These are phyloP conservation scores for Megaustenia siamemsis DNA, from an alignment of 2,888 invertebrate genomes.

Conservation along the genomic window DNA sequence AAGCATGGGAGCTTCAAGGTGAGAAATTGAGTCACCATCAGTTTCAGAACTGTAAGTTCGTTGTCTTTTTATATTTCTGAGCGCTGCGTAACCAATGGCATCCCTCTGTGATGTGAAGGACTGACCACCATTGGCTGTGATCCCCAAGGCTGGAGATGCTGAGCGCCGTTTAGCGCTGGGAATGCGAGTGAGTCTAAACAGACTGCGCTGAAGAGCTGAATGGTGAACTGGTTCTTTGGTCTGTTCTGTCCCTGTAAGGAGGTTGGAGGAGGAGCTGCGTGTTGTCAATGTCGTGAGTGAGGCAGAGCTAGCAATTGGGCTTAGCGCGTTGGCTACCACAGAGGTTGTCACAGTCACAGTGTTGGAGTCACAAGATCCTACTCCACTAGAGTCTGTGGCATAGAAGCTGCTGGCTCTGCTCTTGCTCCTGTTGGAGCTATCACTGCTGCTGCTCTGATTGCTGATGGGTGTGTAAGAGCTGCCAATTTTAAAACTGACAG, in stretches of 20 bases:
- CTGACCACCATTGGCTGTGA: conserved; percentile 53
- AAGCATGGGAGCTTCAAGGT: conserved; percentile 48
- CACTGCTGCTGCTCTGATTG: conserved; percentile 71
- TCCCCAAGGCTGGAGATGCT: conserved; percentile 63
- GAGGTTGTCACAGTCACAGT: conserved; percentile 24
- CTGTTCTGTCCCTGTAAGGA: conserved; percentile 60
- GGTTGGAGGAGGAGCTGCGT: conserved; percentile 27
- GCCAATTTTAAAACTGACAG: conserved; percentile 54
- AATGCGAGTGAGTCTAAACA: conserved; percentile 75
- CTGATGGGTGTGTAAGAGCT: conserved; percentile 33
- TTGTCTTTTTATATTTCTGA: conserved; percentile 77
- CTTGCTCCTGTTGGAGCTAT: conserved; percentile 79
- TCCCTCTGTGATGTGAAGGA: conserved; percentile 77
- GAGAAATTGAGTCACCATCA: conserved; percentile 58
- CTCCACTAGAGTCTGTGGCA: conserved; percentile 88
- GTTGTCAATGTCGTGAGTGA: conserved; percentile 67
- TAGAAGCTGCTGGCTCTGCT: conserved; percentile 82
- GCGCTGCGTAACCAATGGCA: conserved; percentile 79
- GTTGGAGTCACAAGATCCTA: conserved; percentile 89
- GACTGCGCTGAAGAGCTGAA: conserved; percentile 73
- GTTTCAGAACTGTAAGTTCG: conserved; percentile 72
- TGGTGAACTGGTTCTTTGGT: conserved; percentile 77
- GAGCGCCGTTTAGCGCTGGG: conserved; percentile 71
- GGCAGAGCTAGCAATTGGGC: conserved; percentile 92
- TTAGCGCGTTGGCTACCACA: conserved; percentile 82